Evolutionary conservation across 2,797 vertebrate species (phyloP).

Genomic region (Sebastes wilsoni): DNA sequence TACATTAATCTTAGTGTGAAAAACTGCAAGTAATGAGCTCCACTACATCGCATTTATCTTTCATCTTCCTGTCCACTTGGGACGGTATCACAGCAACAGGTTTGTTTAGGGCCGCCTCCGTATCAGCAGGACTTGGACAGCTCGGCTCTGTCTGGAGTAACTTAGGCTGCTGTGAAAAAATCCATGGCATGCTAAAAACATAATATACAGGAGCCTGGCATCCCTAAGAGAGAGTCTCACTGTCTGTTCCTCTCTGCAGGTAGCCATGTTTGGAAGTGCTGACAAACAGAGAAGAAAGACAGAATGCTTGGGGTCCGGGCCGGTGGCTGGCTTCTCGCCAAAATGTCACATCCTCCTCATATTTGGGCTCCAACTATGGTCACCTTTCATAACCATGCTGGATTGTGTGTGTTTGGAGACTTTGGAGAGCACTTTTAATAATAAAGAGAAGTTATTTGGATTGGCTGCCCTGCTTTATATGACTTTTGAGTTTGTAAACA

Average conservation of each 20-base stretch:
- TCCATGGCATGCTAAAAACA: constrained; percentile 83
- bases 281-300: constrained; percentile 82
- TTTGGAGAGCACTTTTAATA: not conserved
- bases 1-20: not conserved
- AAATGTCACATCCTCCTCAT: constrained; percentile 54
- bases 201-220: constrained; percentile 83
- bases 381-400: constrained; percentile 21
- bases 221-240: constrained; percentile 75
- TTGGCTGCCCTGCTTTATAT: not conserved
- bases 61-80: constrained; percentile 31
- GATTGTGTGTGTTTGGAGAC: not conserved
- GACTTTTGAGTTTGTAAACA: not conserved
- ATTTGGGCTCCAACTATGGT: constrained; percentile 61
- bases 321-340: constrained; percentile 53
- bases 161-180: constrained; percentile 83
- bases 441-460: not conserved
- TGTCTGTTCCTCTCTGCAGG: constrained; percentile 80
- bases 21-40: constrained; percentile 10
- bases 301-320: constrained; percentile 62
- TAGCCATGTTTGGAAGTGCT: constrained; percentile 87
- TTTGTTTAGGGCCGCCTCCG: constrained; percentile 71
- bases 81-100: constrained; percentile 71
- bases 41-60: constrained; percentile 14
- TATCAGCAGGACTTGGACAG: constrained; percentile 76
- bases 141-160: constrained; percentile 81